A percentile compares a stretch with the other conserved stretches of the same genome.
phyloP scores from a whole-genome alignment of 1,140 invertebrate species.

The Nymphalis io region DNA sequence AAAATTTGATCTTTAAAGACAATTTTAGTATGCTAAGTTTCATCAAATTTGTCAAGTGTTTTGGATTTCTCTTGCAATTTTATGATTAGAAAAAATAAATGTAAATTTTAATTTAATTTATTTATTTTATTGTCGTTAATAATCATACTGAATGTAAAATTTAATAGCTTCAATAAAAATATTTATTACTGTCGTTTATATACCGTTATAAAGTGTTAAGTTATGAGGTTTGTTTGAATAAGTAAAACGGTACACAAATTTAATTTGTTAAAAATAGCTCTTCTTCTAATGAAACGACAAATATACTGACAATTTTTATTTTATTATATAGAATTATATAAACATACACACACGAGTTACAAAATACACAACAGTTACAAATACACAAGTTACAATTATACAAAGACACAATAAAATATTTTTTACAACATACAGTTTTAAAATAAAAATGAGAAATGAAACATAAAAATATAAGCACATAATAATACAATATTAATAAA shows the following conservation, averaged over 20 bases:
- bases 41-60: no score
- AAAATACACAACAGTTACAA: no score
- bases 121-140: not conserved
- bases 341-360: not conserved
- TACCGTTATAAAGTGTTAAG: not conserved
- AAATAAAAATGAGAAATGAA: not conserved
- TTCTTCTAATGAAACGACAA: slow-evolving; percentile 3
- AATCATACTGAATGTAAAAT: not conserved
- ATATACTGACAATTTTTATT: not conserved
- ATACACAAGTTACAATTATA: not conserved
- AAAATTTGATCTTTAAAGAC: no score
- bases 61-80: no score
- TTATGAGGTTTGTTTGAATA: not conserved
- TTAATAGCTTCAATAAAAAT: not conserved
- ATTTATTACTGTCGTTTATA: not conserved
- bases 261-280: no score
- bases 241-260: not conserved
- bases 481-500: not conserved
- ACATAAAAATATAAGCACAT: not conserved
- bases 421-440: not conserved
- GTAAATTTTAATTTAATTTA: not conserved
- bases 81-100: no score
- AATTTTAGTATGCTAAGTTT: no score
- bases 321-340: not conserved
- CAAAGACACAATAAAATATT: not conserved